Evolutionary conservation across 1,140 invertebrate species (phyloP).

Genomic region (Panagrolaimus sp.): DNA sequence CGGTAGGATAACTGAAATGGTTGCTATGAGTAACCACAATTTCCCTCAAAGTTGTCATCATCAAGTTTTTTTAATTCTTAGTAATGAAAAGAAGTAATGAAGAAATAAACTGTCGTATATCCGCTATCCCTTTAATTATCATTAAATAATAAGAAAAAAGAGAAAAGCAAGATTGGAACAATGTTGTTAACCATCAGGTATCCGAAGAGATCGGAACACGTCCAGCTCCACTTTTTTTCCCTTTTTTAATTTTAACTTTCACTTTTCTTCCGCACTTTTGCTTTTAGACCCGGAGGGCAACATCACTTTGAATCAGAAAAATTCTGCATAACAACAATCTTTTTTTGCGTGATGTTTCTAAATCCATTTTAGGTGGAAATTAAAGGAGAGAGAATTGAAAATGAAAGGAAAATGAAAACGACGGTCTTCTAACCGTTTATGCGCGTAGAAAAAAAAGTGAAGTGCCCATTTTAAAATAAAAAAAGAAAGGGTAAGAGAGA

Average conservation of each 20-base stretch:
- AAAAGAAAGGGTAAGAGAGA: not conserved
- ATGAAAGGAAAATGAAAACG: constrained; percentile 11
- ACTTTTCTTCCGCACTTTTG: constrained; percentile 13
- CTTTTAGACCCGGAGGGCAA: constrained; percentile 11
- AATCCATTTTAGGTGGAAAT: constrained; percentile 14
- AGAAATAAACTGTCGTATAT: no score
- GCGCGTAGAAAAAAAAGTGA: constrained; percentile 12
- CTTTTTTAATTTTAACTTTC: not conserved
- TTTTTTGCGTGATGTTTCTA: constrained; percentile 5
- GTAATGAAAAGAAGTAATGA: no score
- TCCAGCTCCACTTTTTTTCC: not conserved
- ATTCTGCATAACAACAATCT: not conserved
- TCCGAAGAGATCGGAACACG: not conserved
- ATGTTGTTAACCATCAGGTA: constrained; percentile 9
- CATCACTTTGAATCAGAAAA: not conserved
- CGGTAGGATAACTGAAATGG: no score
- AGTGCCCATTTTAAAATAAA: constrained; percentile 6
- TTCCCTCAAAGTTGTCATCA: no score
- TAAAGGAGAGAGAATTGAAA: not conserved
- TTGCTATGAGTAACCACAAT: no score
- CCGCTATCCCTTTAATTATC: not conserved
- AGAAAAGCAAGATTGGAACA: constrained; percentile 12
- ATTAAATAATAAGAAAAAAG: not conserved
- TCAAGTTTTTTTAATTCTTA: no score
- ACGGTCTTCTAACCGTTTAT: constrained; percentile 10